Evolutionary conservation across 2,113 vertebrate genomes (phyloP), one percentile per base, ranked within the genome.

Genomic region (Pogonocichla stellata): DNA sequence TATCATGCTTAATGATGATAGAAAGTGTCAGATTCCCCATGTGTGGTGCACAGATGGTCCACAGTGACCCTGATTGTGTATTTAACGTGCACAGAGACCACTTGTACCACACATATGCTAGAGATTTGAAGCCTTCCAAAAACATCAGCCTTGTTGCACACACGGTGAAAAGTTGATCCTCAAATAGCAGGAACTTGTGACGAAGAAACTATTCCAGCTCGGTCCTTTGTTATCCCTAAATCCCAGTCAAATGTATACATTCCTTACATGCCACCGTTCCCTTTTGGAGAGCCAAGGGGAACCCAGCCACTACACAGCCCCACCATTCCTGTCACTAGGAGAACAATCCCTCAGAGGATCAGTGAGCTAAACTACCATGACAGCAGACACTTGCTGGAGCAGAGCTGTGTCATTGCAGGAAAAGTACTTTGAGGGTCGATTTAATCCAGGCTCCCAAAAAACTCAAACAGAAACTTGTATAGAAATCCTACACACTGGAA

Each of bases 1-100:
- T 67, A 66, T 62, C 48, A 65, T 38, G 23, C 29, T 66, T 82
- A 88, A 78, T 25, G 80, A 78, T 92, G 72, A 92, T 71, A 60
- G 80, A 83, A 90, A 86, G 86, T 47, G 56, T 94, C 92, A 92
- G 51, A 56, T 94, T 91, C 42, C 38, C 86, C 25, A 15, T 58
- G 86, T 80, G 86, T 84, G 60, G 69, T 67, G 91, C 86, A 83
- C 95, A 97, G 92, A 93, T 96, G 96, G 88, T 66, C 42, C 86
- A 84, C 67, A 78, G 80, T 56, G 81, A 88, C 72, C 69, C 75
- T 1, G 1, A 56, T 40, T 90, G 92, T 89, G 88, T 70, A 60
- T 71, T 88, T 61, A 54, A 64, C 26, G 42, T 4, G 20, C 56
- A 77, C 86, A 87, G 72, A 90, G 64, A 51, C 60, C 83, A 74